These are phyloP conservation scores for Reinhardtius hippoglossoides DNA, from an alignment of 2,113 vertebrate species.

Conservation along the genomic window DNA sequence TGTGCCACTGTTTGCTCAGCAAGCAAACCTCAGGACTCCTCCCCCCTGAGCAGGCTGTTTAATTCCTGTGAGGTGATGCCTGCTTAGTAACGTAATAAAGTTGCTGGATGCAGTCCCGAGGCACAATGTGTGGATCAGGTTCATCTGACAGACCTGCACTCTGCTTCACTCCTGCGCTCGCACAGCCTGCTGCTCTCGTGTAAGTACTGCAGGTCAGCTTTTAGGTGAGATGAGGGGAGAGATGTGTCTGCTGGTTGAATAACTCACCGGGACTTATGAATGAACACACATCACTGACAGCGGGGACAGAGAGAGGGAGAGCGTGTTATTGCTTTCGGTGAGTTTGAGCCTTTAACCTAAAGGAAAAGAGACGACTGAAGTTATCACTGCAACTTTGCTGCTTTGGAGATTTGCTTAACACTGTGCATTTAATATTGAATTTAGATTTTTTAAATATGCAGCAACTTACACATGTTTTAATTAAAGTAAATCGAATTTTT, in stretches of 20 bases:
- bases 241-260: conserved; percentile 39
- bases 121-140: conserved; percentile 68
- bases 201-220: conserved; percentile 66
- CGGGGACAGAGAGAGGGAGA: conserved; percentile 47
- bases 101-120: conserved; percentile 65
- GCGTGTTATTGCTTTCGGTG: conserved; percentile 54
- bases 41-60: conserved; percentile 59
- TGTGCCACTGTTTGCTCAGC: conserved; percentile 38
- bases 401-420: neutral
- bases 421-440: neutral
- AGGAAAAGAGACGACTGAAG: neutral
- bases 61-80: conserved; percentile 71
- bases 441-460: neutral
- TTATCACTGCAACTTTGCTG: neutral
- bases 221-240: conserved; percentile 34
- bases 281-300: conserved; percentile 44
- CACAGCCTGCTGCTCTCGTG: conserved; percentile 58
- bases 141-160: conserved; percentile 62
- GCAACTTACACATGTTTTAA: neutral
- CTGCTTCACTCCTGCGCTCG: conserved; percentile 37
- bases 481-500: neutral
- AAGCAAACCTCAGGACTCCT: conserved; percentile 52
- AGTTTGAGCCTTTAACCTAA: conserved; percentile 38
- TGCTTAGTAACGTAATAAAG: conserved; percentile 73
- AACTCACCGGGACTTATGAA: conserved; percentile 61